Conservation (phyloP, 2,888 invertebrate species). For the Sphecodes monilicornis region DNA sequence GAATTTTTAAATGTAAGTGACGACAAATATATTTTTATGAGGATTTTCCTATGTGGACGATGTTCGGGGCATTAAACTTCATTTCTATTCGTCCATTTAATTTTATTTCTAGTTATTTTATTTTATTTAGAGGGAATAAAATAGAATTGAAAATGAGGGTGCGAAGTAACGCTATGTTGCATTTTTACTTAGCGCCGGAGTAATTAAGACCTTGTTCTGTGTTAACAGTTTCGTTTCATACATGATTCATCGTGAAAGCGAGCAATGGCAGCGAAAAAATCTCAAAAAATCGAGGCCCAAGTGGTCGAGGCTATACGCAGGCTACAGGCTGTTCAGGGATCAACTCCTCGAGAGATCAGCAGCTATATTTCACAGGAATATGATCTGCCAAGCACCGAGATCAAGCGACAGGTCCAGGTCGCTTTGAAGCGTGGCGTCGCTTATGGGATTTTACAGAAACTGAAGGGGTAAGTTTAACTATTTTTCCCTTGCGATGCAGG, state of each 20-base stretch:
- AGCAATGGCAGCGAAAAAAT: constrained; percentile 58
- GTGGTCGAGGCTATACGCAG: constrained; percentile 80
- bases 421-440: constrained; percentile 79
- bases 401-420: constrained; percentile 76
- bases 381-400: constrained; percentile 71
- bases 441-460: constrained; percentile 79
- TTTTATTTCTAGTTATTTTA: too few relatives aligned
- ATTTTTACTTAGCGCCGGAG: not conserved
- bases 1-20: not conserved
- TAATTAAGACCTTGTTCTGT: too few relatives aligned
- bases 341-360: constrained; percentile 79
- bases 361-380: constrained; percentile 79
- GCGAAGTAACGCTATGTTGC: not conserved
- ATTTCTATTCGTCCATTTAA: too few relatives aligned
- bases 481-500: too few relatives aligned
- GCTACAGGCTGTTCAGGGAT: constrained; percentile 79
- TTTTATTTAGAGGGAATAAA: not conserved
- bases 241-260: not conserved
- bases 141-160: not conserved
- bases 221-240: not conserved
- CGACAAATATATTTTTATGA: not conserved
- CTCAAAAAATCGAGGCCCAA: constrained; percentile 78
- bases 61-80: too few relatives aligned
- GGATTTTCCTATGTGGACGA: too few relatives aligned
- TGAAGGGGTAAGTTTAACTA: constrained; percentile 73